phyloP scores from a whole-genome alignment of 2,797 vertebrate genomes.

The Anabas testudineus region DNA sequence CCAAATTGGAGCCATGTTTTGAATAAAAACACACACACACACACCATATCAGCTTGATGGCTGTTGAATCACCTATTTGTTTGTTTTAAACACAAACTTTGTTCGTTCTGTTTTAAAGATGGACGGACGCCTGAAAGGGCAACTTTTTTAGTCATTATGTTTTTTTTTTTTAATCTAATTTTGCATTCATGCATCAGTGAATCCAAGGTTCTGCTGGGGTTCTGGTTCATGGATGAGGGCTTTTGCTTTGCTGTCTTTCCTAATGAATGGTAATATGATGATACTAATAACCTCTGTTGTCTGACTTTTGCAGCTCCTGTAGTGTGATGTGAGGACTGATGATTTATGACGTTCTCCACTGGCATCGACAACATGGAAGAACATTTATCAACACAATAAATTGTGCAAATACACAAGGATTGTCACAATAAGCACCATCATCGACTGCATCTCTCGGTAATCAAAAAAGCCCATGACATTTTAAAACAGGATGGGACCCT shows the following conservation, averaged over 20 bases:
- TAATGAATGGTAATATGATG: neutral
- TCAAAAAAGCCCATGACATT: too few relatives aligned
- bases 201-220: neutral
- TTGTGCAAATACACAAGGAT: neutral
- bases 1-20: neutral
- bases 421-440: neutral
- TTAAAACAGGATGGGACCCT: too few relatives aligned
- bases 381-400: neutral
- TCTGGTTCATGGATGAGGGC: neutral
- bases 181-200: neutral
- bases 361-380: neutral
- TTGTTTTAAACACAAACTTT: neutral
- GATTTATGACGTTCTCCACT: neutral
- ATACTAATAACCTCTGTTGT: fast-evolving
- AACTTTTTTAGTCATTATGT: too few relatives aligned
- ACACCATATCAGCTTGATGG: neutral
- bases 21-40: conserved; percentile 2
- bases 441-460: neutral
- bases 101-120: too few relatives aligned
- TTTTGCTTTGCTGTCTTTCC: neutral
- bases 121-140: neutral
- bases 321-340: neutral
- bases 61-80: conserved; percentile 3
- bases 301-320: conserved; percentile 14
- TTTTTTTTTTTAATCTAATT: too few relatives aligned